Evolutionary conservation across 2,797 vertebrate species (phyloP).

Genomic region (Petrocephalus sullivani): DNA sequence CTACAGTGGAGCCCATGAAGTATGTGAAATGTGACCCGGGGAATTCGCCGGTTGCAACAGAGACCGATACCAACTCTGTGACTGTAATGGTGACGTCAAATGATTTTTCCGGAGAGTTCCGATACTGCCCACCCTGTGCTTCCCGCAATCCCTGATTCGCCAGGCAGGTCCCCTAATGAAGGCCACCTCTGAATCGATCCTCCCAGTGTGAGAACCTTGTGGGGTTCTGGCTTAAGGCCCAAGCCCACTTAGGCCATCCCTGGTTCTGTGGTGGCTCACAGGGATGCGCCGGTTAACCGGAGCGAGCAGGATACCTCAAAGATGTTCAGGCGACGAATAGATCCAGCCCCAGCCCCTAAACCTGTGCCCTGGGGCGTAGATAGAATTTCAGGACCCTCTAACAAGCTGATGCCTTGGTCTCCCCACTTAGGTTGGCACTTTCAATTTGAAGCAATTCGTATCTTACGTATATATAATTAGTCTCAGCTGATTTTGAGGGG

Average conservation of each 20-base stretch:
- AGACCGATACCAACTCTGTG: background rate
- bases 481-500: background rate
- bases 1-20: background rate
- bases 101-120: background rate
- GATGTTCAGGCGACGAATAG: background rate
- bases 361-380: background rate
- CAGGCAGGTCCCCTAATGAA: background rate
- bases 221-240: background rate
- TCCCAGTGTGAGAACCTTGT: background rate
- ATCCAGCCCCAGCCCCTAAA: background rate
- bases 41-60: background rate
- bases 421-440: background rate
- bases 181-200: background rate
- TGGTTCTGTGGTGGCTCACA: background rate
- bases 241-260: background rate
- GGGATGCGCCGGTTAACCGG: background rate
- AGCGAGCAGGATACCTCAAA: background rate
- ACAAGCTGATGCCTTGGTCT: background rate
- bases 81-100: background rate
- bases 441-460: background rate
- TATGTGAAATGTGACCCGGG: background rate
- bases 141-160: background rate
- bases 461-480: background rate
- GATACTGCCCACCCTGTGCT: background rate
- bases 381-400: background rate